These are phyloP conservation scores for Acridotheres tristis DNA, from an alignment of 2,797 vertebrate species.

Conservation along the genomic window DNA sequence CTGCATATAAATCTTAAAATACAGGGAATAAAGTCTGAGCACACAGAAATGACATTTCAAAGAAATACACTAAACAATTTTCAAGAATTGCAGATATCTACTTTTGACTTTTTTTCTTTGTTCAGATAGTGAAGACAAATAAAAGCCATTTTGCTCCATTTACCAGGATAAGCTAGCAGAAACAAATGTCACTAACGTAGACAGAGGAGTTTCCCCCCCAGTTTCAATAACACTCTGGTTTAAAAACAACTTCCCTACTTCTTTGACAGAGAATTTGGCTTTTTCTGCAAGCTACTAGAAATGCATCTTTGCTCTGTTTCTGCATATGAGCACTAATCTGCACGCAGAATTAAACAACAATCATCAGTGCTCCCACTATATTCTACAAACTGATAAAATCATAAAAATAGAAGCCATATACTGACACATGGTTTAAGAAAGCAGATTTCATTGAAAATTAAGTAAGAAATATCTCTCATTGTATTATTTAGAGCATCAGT, in stretches of 20 bases:
- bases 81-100: background rate
- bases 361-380: background rate
- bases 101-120: background rate
- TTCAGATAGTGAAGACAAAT: background rate
- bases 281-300: background rate
- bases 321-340: background rate
- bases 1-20: background rate
- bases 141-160: background rate
- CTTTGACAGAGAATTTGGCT: background rate
- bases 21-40: background rate
- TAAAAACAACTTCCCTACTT: background rate
- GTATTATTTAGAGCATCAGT: background rate
- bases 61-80: background rate
- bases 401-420: background rate
- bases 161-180: background rate
- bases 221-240: background rate
- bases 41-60: background rate
- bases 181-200: background rate
- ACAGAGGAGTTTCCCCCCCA: accelerated
- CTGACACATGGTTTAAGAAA: background rate
- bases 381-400: background rate
- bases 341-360: background rate
- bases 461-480: background rate
- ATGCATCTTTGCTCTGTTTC: background rate
- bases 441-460: background rate